phyloP scores from a whole-genome alignment of 2,888 invertebrate species.

The Pandemis heparana region DNA sequence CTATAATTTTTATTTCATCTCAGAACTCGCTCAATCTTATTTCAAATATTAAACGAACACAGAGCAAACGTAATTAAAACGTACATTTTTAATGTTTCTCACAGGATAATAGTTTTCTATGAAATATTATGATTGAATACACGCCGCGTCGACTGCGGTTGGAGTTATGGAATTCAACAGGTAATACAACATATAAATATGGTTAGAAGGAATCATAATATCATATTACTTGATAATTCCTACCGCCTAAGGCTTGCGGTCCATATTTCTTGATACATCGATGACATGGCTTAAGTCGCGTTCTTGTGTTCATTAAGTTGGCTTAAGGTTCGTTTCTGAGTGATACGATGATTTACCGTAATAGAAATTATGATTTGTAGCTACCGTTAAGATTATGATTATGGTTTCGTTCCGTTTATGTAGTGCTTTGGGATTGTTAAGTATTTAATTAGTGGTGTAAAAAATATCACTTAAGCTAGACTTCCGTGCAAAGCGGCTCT shows the following conservation, averaged over 20 bases:
- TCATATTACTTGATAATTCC: background rate
- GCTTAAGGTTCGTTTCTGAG: background rate
- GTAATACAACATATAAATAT: conserved; percentile 6
- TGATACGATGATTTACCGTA: background rate
- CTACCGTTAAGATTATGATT: background rate
- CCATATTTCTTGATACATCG: background rate
- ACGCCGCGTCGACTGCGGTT: conserved; percentile 11
- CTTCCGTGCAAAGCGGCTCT: too few species aligned
- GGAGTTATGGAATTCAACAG: conserved; percentile 23
- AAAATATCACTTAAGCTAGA: too few species aligned
- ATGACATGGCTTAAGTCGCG: background rate
- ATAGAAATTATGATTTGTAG: background rate
- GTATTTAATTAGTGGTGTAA: background rate
- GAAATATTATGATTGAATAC: conserved; percentile 31
- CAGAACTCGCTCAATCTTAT: background rate
- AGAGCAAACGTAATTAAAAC: conserved; percentile 11
- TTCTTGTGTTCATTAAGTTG: background rate
- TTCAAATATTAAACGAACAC: background rate
- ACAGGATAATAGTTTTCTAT: background rate
- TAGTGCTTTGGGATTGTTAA: background rate
- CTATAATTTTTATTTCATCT: background rate
- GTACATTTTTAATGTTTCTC: conserved; percentile 11
- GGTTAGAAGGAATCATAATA: conserved; percentile 23
- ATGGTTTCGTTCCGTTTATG: background rate
- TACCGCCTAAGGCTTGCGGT: background rate